These are phyloP conservation scores for Steinernema carpocapsae DNA, from an alignment of 2,888 invertebrate genomes.

Conservation along the genomic window DNA sequence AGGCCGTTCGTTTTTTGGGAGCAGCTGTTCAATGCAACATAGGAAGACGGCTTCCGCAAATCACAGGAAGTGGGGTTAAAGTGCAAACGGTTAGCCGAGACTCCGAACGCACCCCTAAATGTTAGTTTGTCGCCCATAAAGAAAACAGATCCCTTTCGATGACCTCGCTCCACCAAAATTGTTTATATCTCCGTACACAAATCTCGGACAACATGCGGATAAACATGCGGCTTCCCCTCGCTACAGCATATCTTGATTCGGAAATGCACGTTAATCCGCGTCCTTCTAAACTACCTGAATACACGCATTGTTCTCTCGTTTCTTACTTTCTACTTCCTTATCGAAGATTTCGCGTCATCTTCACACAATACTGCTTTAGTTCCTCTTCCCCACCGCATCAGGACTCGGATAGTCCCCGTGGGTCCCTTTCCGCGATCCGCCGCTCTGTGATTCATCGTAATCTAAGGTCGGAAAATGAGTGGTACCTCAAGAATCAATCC, in stretches of 20 bases:
- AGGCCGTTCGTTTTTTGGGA: not conserved
- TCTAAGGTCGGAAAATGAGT: not conserved
- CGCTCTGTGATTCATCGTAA: not conserved
- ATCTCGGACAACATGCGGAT: conserved; percentile 15
- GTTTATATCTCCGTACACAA: conserved; percentile 12
- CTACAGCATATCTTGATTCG: not conserved
- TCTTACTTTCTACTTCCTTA: too few species aligned
- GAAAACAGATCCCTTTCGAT: conserved; percentile 2
- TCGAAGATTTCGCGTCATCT: too few species aligned
- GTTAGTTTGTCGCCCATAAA: not conserved
- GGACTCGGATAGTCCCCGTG: too few species aligned
- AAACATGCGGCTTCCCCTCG: not conserved
- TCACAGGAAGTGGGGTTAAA: not conserved
- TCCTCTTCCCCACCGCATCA: too few species aligned
- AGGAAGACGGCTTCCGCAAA: not conserved
- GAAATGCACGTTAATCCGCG: not conserved
- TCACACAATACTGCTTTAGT: too few species aligned
- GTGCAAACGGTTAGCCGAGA: not conserved
- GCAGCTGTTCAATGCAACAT: conserved; percentile 11
- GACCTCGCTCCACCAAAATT: conserved; percentile 2
- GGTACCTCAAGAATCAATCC: conserved; percentile 8
- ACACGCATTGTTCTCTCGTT: too few species aligned
- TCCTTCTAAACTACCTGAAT: too few species aligned
- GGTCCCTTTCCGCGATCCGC: not conserved
- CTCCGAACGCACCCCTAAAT: not conserved